Base-by-base conservation (phyloP, 1,140 invertebrate genomes). In the Rhagoletis pomonella region DNA sequence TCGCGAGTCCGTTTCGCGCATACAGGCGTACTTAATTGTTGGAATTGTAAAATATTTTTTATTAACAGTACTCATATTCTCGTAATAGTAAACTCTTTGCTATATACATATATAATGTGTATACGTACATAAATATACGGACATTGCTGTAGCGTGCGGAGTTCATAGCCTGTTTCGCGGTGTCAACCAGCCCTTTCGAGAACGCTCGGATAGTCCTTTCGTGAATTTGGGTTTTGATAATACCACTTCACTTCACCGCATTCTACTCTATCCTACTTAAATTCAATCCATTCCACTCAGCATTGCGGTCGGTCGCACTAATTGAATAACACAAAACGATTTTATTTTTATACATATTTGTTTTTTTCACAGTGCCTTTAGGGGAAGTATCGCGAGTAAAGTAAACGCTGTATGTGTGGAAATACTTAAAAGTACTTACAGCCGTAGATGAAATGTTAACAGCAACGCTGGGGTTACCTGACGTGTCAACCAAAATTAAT, bases 261-360 rank as follows among this genome's bases (percentile, higher is more conserved):
- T 73, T 29, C 67, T 14, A 73, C 4, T 47, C 4, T 42, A 47
- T 4, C 17, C 67, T 14, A 73, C 67, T 73, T 73, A 39, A 44
- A 73, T 73, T 73, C 42, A 14, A 73, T 47, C 6, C n/a, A 73
- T 10, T 44, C 42, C 6, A 47, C 67, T n/a, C 42, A 1, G 1
- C 50, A 73, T 73, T 73, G 67, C 67, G 67, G 67, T 47, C 42
- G 42, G 67, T 39, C 67, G 67, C 42, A 44, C 17, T 73, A 73
- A 73, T 17, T 73, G 42, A 73, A 73, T 73, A 44, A 44, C 67
- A 73, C 42, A 73, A 73, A 44, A 42, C 6, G 17, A 62, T 73
- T 73, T n/a, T 65, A n/a, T 65, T 6, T 65, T 62, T 62, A 14
- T 17, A 62, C 42, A 67, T 67, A 59, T 59, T 59, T 59, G 12